These are phyloP conservation scores for Blastobasis lacticolella DNA, from an alignment of 2,888 invertebrate species.

Conservation along the genomic window DNA sequence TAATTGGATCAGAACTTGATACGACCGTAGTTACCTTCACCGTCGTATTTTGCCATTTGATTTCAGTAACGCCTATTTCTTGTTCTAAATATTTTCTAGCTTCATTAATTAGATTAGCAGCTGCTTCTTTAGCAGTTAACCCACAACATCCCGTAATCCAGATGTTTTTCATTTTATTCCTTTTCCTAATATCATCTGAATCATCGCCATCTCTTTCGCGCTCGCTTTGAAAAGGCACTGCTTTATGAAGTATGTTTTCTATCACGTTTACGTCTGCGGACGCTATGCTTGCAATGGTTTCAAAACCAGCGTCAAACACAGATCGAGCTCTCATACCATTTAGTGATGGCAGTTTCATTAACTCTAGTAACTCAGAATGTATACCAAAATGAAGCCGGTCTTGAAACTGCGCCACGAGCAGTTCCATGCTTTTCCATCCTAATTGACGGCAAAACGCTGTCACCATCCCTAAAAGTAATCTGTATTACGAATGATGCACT, in stretches of 20 bases:
- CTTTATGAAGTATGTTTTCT: constrained; percentile 84
- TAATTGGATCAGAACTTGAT: no score
- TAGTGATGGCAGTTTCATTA: constrained; percentile 88
- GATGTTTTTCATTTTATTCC: constrained; percentile 80
- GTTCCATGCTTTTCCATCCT: constrained; percentile 93
- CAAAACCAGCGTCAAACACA: constrained; percentile 86
- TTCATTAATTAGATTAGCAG: constrained; percentile 83
- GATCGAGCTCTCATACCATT: constrained; percentile 90
- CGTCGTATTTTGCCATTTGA: constrained; percentile 74
- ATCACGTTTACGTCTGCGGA: constrained; percentile 79
- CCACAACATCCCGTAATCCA: constrained; percentile 88
- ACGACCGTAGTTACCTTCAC: neutral
- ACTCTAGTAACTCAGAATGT: constrained; percentile 91
- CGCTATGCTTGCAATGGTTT: constrained; percentile 85
- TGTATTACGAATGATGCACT: neutral
- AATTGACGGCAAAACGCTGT: constrained; percentile 95
- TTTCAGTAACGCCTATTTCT: constrained; percentile 82
- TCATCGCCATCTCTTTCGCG: constrained; percentile 83
- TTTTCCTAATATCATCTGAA: constrained; percentile 75
- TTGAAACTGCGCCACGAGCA: constrained; percentile 94
- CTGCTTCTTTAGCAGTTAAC: constrained; percentile 87
- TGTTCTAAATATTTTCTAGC: constrained; percentile 82
- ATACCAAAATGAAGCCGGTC: constrained; percentile 95
- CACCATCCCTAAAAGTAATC: constrained; percentile 85
- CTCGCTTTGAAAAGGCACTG: constrained; percentile 89